These are phyloP conservation scores for Pangasius krempfi DNA, from an alignment of 2,797 vertebrate species.

Conservation along the genomic window DNA sequence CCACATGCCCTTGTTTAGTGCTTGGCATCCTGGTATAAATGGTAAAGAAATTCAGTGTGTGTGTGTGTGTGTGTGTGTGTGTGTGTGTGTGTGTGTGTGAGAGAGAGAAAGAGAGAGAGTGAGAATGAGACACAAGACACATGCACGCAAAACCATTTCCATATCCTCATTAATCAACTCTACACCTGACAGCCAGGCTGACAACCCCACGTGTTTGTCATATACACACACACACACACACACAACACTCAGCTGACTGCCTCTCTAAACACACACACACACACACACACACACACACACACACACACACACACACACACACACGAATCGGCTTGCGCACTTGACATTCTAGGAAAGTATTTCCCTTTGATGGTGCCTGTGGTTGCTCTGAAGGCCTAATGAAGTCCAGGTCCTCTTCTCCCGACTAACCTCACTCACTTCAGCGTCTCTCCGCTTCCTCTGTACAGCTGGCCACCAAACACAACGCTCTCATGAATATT, in stretches of 20 bases:
- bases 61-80: no score
- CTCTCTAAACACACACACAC: slow-evolving; percentile 26
- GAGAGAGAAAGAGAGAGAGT: not conserved
- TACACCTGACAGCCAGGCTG: slow-evolving; percentile 75
- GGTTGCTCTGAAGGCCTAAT: slow-evolving; percentile 41
- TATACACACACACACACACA: no score
- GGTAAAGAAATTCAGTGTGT: not conserved
- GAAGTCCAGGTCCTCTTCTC: slow-evolving; percentile 35
- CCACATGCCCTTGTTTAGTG: not conserved
- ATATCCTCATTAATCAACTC: slow-evolving; percentile 77
- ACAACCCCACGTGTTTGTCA: slow-evolving; percentile 66
- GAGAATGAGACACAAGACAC: not conserved
- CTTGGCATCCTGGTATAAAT: not conserved
- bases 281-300: slow-evolving; percentile 23
- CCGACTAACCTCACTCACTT: slow-evolving; percentile 31
- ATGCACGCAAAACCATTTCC: slow-evolving; percentile 66
- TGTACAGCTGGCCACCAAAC: slow-evolving; percentile 9
- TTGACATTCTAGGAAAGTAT: slow-evolving; percentile 66
- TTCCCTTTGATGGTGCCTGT: slow-evolving; percentile 68
- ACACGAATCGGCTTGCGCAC: slow-evolving; percentile 45
- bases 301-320: slow-evolving; percentile 30
- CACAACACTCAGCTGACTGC: slow-evolving; percentile 37
- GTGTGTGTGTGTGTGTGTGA: not conserved
- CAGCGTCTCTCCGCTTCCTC: slow-evolving; percentile 23
- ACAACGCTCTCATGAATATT: slow-evolving; percentile 47